phyloP scores from a whole-genome alignment of 2,888 invertebrate species.

The Cremastinae sp. region DNA sequence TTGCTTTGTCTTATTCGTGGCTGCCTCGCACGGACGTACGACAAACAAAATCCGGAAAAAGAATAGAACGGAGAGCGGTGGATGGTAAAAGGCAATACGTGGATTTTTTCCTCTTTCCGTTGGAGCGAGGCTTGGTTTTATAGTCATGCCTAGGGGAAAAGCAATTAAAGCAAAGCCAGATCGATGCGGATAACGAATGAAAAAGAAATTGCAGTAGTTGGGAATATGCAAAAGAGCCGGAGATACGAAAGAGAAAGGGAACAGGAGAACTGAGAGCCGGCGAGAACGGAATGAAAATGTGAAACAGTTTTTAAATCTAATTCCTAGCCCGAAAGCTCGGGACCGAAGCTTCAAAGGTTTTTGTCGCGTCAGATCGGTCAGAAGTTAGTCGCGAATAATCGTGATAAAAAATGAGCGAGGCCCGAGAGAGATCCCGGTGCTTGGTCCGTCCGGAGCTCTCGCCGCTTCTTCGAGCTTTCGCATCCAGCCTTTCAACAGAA shows the following conservation, averaged over 20 bases:
- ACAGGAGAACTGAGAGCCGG: neutral
- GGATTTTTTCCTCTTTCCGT: conserved; percentile 3
- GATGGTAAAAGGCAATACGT: neutral
- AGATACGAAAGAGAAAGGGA: neutral
- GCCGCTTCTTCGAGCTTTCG: conserved; percentile 14
- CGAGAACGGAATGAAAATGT: conserved; percentile 1
- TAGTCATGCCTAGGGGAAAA: conserved; percentile 8
- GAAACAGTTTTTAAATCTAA: neutral
- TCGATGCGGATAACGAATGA: conserved; percentile 31
- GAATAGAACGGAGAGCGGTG: too few relatives aligned
- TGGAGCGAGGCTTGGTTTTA: conserved; percentile 1
- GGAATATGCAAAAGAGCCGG: conserved; percentile 1
- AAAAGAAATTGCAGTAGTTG: conserved; percentile 25
- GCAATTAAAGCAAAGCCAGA: conserved; percentile 37
- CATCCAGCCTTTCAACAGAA: conserved; percentile 24
- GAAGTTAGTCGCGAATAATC: too few relatives aligned
- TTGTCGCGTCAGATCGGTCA: too few relatives aligned
- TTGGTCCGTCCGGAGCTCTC: too few relatives aligned
- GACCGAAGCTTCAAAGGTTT: too few relatives aligned
- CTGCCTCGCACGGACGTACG: too few relatives aligned
- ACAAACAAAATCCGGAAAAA: too few relatives aligned
- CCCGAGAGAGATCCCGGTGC: too few relatives aligned
- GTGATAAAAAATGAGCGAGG: too few relatives aligned
- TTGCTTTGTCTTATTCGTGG: too few relatives aligned
- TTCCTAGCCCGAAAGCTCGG: too few relatives aligned